Conservation (phyloP, 1,140 invertebrate species). For the Maniola jurtina region DNA sequence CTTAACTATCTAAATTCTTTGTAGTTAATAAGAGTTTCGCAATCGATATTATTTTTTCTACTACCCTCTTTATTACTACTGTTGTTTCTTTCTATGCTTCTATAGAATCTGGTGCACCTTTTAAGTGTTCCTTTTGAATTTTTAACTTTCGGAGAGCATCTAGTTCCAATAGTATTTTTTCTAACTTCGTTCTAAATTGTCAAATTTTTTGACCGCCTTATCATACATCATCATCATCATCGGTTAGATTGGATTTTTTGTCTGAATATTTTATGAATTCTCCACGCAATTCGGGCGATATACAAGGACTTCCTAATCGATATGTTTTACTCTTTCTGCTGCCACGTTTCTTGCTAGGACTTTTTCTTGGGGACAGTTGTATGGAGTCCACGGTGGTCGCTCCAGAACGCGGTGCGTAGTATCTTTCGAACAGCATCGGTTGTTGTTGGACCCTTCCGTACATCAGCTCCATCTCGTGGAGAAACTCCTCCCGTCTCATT, state of each 20-base stretch:
- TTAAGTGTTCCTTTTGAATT: too few species aligned
- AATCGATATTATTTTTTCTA: too few species aligned
- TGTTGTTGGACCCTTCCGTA: constrained; percentile 83
- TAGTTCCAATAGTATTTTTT: not conserved
- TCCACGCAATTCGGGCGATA: constrained; percentile 49
- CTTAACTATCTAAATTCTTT: too few species aligned
- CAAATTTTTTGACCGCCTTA: constrained; percentile 3
- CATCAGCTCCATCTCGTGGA: constrained; percentile 85
- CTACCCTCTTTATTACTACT: too few species aligned
- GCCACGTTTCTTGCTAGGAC: constrained; percentile 48
- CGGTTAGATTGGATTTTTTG: constrained; percentile 29
- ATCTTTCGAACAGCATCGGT: constrained; percentile 84
- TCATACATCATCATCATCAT: constrained; percentile 42
- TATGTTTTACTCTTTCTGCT: constrained; percentile 36
- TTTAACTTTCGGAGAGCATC: too few species aligned
- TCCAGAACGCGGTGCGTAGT: constrained; percentile 80
- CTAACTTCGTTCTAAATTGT: constrained; percentile 40
- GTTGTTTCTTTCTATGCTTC: too few species aligned
- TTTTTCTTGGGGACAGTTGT: constrained; percentile 59
- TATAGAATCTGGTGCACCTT: too few species aligned
- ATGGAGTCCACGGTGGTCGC: constrained; percentile 46
- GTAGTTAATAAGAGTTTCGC: too few species aligned
- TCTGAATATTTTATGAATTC: constrained; percentile 65
- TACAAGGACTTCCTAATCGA: constrained; percentile 24
- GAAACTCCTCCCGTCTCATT: constrained; percentile 82